Evolutionary conservation across 2,888 invertebrate species (phyloP).

Genomic region (Ferdinandea cuprea): DNA sequence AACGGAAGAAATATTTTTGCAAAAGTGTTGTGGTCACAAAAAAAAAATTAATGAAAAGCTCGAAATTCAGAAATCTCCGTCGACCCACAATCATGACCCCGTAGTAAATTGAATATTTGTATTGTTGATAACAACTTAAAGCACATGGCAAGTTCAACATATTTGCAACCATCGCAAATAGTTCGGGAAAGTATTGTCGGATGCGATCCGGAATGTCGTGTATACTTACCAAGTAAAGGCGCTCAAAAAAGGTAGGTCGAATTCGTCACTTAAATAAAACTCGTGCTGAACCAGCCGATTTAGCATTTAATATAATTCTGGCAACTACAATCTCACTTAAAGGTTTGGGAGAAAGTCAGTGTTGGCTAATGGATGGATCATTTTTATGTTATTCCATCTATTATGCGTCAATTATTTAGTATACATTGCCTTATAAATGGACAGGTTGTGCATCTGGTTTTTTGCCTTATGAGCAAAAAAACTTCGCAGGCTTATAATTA

Average conservation of each 20-base stretch:
- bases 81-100: slow-evolving; percentile 16
- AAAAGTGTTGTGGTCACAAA: slow-evolving; percentile 24
- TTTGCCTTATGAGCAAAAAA: slow-evolving; percentile 36
- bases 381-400: slow-evolving; percentile 36
- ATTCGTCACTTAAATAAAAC: slow-evolving; percentile 3
- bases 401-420: slow-evolving; percentile 33
- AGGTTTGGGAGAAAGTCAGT: slow-evolving; percentile 32
- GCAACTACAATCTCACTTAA: slow-evolving; percentile 22
- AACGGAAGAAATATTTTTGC: slow-evolving; percentile 14
- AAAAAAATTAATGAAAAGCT: slow-evolving; percentile 26
- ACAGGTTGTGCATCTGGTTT: slow-evolving; percentile 22
- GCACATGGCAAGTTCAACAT: slow-evolving; percentile 32
- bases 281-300: slow-evolving; percentile 8
- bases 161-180: slow-evolving; percentile 27
- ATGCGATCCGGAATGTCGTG: slow-evolving; percentile 7
- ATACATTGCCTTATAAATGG: slow-evolving; percentile 29
- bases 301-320: slow-evolving; percentile 28
- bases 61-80: slow-evolving; percentile 22
- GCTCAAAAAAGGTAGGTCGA: slow-evolving; percentile 14
- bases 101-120: slow-evolving; percentile 10
- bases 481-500: slow-evolving; percentile 3
- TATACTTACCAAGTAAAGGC: slow-evolving; percentile 25
- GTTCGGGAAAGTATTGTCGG: slow-evolving; percentile 11
- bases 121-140: slow-evolving; percentile 21
- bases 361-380: slow-evolving; percentile 35